Evolutionary conservation across 2,888 invertebrate genomes (phyloP).

Genomic region (Rosalia funebris): DNA sequence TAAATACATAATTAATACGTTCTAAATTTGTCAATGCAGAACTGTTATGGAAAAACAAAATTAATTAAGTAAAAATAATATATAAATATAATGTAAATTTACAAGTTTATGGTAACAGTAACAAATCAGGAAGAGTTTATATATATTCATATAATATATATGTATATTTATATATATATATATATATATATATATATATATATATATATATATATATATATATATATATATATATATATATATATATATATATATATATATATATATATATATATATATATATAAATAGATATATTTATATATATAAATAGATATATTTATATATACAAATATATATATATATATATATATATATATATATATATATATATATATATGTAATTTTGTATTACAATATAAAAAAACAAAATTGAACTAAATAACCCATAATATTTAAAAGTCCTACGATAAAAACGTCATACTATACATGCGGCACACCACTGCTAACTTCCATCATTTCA

Average conservation of each 20-base stretch:
- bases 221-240: too few species aligned
- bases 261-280: too few species aligned
- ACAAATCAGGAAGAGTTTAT: constrained; percentile 6
- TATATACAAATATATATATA: too few species aligned
- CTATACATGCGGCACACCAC: constrained; percentile 44
- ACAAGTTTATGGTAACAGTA: constrained; percentile 23
- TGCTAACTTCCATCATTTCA: constrained; percentile 61
- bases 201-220: too few species aligned
- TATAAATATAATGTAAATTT: constrained; percentile 24
- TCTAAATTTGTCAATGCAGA: constrained; percentile 10
- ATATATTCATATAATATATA: not conserved
- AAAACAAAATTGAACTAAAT: constrained; percentile 42
- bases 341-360: too few species aligned
- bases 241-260: too few species aligned
- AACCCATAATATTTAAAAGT: constrained; percentile 16
- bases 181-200: too few species aligned
- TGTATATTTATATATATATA: too few species aligned
- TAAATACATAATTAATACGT: not conserved
- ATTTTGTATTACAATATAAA: constrained; percentile 8
- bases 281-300: too few species aligned
- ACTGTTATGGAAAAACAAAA: constrained; percentile 12
- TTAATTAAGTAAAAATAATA: constrained; percentile 18
- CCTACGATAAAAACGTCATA: constrained; percentile 22
- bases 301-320: too few species aligned
- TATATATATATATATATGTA: too few species aligned